Percentiles rank a stretch among this genome's conserved stretches.
Conservation (phyloP, 2,888 invertebrate genomes). For the Nycteola revayana region DNA sequence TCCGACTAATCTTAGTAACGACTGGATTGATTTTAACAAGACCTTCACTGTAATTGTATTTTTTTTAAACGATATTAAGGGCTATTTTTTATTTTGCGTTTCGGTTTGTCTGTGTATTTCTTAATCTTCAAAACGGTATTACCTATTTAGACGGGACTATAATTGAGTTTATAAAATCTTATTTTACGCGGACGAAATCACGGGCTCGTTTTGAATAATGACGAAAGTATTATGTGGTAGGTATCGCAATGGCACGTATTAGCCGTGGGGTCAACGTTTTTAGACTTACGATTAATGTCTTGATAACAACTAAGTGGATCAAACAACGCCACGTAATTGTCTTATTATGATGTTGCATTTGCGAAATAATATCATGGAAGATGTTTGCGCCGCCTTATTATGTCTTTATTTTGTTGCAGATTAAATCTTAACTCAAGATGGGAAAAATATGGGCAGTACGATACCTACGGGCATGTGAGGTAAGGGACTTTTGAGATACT, state of each 20-base stretch:
- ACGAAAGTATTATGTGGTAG: slow-evolving; percentile 28
- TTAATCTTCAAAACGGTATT: too few relatives aligned
- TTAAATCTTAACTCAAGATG: slow-evolving; percentile 22
- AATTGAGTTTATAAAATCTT: too few relatives aligned
- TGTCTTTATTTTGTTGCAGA: slow-evolving; percentile 33
- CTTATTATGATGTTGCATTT: slow-evolving; percentile 35
- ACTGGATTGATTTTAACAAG: too few relatives aligned
- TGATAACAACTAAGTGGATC: slow-evolving; percentile 37
- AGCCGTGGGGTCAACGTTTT: slow-evolving; percentile 33
- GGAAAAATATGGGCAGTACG: background rate
- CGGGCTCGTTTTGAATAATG: slow-evolving; percentile 11
- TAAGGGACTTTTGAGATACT: slow-evolving; percentile 13
- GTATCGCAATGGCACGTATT: slow-evolving; percentile 26
- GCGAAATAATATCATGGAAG: slow-evolving; percentile 28
- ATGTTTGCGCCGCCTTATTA: slow-evolving; percentile 19
- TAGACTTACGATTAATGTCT: slow-evolving; percentile 33
- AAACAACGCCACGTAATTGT: slow-evolving; percentile 39
- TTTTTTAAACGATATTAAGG: too few relatives aligned
- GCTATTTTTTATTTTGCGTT: too few relatives aligned
- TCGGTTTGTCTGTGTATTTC: too few relatives aligned
- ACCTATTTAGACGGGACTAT: too few relatives aligned
- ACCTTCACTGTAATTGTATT: too few relatives aligned
- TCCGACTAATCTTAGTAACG: too few relatives aligned
- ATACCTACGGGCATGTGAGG: slow-evolving; percentile 13
- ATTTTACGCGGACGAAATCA: too few relatives aligned